Evolutionary conservation across 2,888 invertebrate species (phyloP).

Genomic region (Archaeoteleia sp.): DNA sequence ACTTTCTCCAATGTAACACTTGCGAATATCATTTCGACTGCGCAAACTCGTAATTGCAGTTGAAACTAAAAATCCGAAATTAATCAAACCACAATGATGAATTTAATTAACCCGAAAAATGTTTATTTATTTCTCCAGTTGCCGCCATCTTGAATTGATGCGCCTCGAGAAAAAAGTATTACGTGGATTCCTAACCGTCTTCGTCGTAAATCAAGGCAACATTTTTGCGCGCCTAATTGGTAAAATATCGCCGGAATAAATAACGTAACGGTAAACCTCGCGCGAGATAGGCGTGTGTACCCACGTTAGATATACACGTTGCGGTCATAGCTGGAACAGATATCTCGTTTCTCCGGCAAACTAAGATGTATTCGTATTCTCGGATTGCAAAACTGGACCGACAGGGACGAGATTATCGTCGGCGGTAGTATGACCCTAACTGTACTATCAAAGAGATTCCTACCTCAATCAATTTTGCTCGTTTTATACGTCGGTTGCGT

Average conservation of each 20-base stretch:
- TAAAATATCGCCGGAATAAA: slow-evolving; percentile 58
- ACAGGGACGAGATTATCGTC: too few species aligned
- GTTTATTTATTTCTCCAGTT: too few species aligned
- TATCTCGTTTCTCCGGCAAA: slow-evolving; percentile 50
- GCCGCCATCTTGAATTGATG: too few species aligned
- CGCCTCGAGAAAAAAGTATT: slow-evolving; percentile 17
- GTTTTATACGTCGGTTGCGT: too few species aligned
- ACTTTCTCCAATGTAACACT: slow-evolving; percentile 22
- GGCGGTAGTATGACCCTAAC: slow-evolving; percentile 64
- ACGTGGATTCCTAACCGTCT: too few species aligned
- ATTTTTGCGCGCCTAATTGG: slow-evolving; percentile 44
- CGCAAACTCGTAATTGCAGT: slow-evolving; percentile 5
- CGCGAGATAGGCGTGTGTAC: slow-evolving; percentile 61
- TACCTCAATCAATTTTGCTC: slow-evolving; percentile 35
- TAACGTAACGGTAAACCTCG: slow-evolving; percentile 67
- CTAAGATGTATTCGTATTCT: slow-evolving; percentile 52
- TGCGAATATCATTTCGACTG: slow-evolving; percentile 10
- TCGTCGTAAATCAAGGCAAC: slow-evolving; percentile 15
- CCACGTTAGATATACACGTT: slow-evolving; percentile 14
- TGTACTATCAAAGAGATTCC: slow-evolving; percentile 51
- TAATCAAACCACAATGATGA: slow-evolving; percentile 13
- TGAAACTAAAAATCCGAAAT: too few species aligned
- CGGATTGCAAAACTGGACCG: slow-evolving; percentile 62
- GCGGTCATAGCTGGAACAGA: slow-evolving; percentile 35
- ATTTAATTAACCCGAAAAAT: too few species aligned